Evolutionary conservation across 2,113 vertebrate species (phyloP).

Genomic region (Nesogale talazaci): DNA sequence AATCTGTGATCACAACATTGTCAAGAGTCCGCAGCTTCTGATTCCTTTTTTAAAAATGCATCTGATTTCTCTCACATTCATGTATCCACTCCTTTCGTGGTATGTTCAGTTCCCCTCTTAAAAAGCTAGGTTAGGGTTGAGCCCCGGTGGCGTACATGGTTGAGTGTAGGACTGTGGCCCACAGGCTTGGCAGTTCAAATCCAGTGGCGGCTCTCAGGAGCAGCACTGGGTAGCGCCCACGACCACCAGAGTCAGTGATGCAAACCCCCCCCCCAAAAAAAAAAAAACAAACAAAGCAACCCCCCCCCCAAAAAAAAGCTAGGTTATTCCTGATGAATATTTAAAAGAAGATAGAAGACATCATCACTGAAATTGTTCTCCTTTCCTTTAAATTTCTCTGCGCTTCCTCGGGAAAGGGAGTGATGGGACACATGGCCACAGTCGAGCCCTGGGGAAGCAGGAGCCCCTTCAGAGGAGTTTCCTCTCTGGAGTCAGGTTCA

Average conservation of each 20-base stretch:
- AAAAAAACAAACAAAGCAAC: too few relatives aligned
- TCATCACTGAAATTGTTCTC: slow-evolving; percentile 29
- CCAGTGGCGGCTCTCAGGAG: too few relatives aligned
- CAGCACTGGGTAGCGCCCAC: too few relatives aligned
- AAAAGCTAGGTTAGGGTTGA: slow-evolving; percentile 47
- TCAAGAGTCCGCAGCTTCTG: slow-evolving; percentile 33
- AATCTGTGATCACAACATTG: background rate
- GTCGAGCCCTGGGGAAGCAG: background rate
- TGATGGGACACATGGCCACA: background rate
- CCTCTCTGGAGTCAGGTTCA: background rate
- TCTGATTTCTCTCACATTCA: slow-evolving; percentile 50
- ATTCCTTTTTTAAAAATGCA: slow-evolving; percentile 42
- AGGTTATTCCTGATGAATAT: slow-evolving; percentile 53
- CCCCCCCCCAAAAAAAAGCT: slow-evolving; percentile 62
- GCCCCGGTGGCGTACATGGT: too few relatives aligned
- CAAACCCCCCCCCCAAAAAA: too few relatives aligned
- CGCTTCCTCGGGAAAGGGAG: background rate
- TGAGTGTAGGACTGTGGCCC: too few relatives aligned
- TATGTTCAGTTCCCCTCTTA: background rate
- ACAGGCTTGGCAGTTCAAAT: too few relatives aligned
- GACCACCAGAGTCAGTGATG: too few relatives aligned
- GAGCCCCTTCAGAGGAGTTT: background rate
- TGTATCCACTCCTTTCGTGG: slow-evolving; percentile 6
- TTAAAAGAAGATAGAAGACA: background rate
- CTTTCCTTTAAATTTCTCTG: slow-evolving; percentile 31